Conservation (phyloP, 2,797 vertebrate species). For the Pseudochromis fuscus region DNA sequence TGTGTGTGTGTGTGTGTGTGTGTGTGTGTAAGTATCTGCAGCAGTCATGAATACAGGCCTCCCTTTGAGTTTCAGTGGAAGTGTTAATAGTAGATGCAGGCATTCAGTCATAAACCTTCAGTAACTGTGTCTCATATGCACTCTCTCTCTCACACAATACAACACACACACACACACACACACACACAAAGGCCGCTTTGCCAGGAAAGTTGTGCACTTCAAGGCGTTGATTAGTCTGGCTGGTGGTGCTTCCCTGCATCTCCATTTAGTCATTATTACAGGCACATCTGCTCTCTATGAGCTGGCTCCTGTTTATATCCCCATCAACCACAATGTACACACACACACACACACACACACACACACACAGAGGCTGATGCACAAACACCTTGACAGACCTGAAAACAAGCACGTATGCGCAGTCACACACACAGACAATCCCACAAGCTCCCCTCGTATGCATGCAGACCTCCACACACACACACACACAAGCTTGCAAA, state of each 20-base stretch:
- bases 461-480: conserved; percentile 3
- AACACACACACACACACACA: not conserved
- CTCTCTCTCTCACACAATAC: not conserved
- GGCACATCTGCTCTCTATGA: conserved; percentile 69
- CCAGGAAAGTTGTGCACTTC: conserved; percentile 55
- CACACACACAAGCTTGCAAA: not conserved
- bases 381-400: conserved; percentile 44
- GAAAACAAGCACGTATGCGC: conserved; percentile 10
- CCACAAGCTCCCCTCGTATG: conserved; percentile 7
- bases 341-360: conserved; percentile 9
- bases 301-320: conserved; percentile 52
- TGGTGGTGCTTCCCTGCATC: conserved; percentile 59
- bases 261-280: conserved; percentile 71
- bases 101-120: conserved; percentile 30
- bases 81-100: conserved; percentile 16
- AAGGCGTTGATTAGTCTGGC: conserved; percentile 64
- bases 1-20: not conserved
- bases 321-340: conserved; percentile 37
- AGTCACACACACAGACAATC: conserved; percentile 1
- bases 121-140: conserved; percentile 1
- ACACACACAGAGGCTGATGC: not conserved
- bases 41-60: not conserved
- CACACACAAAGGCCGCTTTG: conserved; percentile 1
- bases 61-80: not conserved
- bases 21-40: not conserved